Evolutionary conservation across 2,113 vertebrate genomes (phyloP).

Genomic region (Pitta sordida): DNA sequence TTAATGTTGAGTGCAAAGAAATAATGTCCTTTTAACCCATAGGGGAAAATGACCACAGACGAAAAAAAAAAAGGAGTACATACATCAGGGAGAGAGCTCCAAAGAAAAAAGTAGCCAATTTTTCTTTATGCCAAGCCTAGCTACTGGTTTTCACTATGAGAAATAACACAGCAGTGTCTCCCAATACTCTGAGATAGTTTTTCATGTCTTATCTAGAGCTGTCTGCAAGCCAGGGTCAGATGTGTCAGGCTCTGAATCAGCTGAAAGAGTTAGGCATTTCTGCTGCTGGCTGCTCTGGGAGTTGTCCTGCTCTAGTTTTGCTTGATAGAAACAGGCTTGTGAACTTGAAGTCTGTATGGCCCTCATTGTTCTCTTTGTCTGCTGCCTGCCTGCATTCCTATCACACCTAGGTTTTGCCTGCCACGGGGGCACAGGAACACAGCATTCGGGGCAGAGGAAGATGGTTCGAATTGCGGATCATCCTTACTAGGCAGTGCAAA

Average conservation of each 20-base stretch:
- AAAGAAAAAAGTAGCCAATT: neutral
- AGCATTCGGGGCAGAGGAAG: neutral
- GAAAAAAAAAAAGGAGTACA: neutral
- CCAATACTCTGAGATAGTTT: neutral
- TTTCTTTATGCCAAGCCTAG: neutral
- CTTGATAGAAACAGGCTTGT: neutral
- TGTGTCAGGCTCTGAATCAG: neutral
- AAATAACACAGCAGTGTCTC: neutral
- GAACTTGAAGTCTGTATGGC: neutral
- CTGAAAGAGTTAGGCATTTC: neutral
- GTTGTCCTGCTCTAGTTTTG: neutral
- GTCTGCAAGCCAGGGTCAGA: neutral
- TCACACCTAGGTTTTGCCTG: neutral
- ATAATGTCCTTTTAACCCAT: neutral
- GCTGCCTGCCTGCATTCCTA: neutral
- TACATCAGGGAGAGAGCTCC: neutral
- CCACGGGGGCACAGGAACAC: neutral
- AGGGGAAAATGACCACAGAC: neutral
- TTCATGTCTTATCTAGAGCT: neutral
- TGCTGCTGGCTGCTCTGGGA: neutral
- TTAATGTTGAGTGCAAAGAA: constrained; percentile 21
- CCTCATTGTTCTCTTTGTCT: neutral
- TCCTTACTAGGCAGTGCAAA: neutral
- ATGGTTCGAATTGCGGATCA: neutral
- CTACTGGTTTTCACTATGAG: neutral